Evolutionary conservation across 2,113 vertebrate species (phyloP).

Genomic region (Porphyrio hochstetteri): DNA sequence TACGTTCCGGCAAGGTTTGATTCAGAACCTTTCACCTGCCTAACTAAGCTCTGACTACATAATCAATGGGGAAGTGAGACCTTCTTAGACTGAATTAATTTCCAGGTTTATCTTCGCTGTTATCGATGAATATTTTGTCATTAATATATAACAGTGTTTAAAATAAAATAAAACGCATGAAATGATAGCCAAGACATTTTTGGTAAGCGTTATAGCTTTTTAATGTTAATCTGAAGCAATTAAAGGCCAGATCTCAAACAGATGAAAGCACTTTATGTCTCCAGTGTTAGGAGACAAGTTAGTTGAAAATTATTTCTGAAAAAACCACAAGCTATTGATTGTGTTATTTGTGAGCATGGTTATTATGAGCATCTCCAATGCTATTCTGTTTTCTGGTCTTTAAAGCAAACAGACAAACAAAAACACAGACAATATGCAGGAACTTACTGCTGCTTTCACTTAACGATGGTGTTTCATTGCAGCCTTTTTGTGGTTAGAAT

Average conservation of each 20-base stretch:
- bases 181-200: constrained; percentile 18
- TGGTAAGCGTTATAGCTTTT: neutral
- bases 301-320: constrained; percentile 14
- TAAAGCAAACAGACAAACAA: constrained; percentile 28
- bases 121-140: neutral
- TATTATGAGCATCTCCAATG: constrained; percentile 45
- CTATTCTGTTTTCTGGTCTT: neutral
- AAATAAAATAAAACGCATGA: constrained; percentile 32
- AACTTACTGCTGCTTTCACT: constrained; percentile 26
- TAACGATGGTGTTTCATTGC: neutral
- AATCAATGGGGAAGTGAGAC: neutral
- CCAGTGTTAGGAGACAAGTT: constrained; percentile 2
- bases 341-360: constrained; percentile 42
- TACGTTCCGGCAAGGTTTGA: neutral
- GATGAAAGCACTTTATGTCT: neutral
- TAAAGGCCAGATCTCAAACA: constrained; percentile 21
- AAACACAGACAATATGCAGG: neutral
- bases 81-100: constrained; percentile 15
- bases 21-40: neutral
- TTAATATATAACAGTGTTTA: constrained; percentile 1
- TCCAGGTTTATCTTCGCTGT: neutral
- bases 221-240: constrained; percentile 28
- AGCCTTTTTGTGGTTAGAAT: constrained; percentile 16
- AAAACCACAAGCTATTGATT: constrained; percentile 18
- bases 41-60: neutral